A percentile compares a stretch with the other conserved stretches of the same genome.
Evolutionary conservation across 1,140 invertebrate species (phyloP).

Genomic region (Physella acuta): DNA sequence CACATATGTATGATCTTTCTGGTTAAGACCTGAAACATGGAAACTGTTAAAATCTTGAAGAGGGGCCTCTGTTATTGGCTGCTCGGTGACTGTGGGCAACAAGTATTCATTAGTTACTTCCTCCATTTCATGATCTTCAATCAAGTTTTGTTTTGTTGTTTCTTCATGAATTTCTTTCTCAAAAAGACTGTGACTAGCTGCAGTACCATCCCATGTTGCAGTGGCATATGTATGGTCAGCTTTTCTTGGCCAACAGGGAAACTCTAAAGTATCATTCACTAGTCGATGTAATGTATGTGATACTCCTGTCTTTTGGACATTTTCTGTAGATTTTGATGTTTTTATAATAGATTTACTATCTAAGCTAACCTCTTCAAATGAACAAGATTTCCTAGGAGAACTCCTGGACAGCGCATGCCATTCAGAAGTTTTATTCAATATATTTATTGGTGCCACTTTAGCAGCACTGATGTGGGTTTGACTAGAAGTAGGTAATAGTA

Average conservation of each 20-base stretch:
- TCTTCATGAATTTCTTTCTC: slow-evolving; percentile 9
- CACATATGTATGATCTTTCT: slow-evolving; percentile 25
- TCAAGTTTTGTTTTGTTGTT: not conserved
- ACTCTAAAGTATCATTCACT: slow-evolving; percentile 22
- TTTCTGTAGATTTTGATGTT: slow-evolving; percentile 20
- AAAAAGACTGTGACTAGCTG: slow-evolving; percentile 22
- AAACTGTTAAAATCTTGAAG: not conserved
- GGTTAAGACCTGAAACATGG: not conserved
- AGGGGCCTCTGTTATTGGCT: not conserved
- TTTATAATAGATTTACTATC: slow-evolving; percentile 16
- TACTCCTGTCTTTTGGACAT: slow-evolving; percentile 13
- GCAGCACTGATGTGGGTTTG: not conserved
- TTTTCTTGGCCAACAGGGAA: slow-evolving; percentile 25
- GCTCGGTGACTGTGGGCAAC: not conserved
- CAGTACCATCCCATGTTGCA: slow-evolving; percentile 25
- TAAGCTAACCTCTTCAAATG: slow-evolving; percentile 21
- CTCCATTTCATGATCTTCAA: slow-evolving; percentile 24
- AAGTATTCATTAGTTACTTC: not conserved
- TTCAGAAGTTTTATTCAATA: slow-evolving; percentile 10
- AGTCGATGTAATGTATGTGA: slow-evolving; percentile 16
- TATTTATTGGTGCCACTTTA: not conserved
- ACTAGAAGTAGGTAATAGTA: not conserved
- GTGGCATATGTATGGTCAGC: slow-evolving; percentile 26
- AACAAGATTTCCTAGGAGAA: slow-evolving; percentile 18
- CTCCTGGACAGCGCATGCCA: slow-evolving; percentile 2